A percentile compares a stretch with the other conserved stretches of the same genome.
Evolutionary conservation across 2,797 vertebrate species (phyloP).

Genomic region (Zalophus californianus): DNA sequence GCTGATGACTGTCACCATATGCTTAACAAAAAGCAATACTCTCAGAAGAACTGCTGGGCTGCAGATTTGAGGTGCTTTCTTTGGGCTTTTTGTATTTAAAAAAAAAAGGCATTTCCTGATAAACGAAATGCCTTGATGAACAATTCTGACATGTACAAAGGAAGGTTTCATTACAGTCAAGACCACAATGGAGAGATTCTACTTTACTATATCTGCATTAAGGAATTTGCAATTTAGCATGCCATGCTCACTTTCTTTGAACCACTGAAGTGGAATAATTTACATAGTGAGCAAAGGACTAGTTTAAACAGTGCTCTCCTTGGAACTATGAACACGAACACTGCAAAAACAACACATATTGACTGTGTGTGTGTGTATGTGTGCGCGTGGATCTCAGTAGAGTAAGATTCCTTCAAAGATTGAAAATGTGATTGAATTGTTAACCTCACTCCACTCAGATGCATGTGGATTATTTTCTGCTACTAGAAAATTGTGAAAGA

Average conservation of each 20-base stretch:
- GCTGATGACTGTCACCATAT: background rate
- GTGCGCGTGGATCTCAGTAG: background rate
- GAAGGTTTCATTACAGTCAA: background rate
- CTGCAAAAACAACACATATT: background rate
- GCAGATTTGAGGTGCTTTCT: background rate
- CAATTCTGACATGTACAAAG: background rate
- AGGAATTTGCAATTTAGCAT: constrained; percentile 43
- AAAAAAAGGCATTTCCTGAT: background rate
- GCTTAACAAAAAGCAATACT: background rate
- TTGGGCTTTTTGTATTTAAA: background rate
- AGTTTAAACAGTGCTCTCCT: background rate
- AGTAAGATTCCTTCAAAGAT: background rate
- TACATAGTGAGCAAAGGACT: background rate
- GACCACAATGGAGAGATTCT: background rate
- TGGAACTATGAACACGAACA: background rate
- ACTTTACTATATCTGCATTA: constrained; percentile 1
- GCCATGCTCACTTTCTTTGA: constrained; percentile 23
- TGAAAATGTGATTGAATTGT: constrained; percentile 53
- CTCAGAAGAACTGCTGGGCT: background rate
- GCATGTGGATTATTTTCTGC: constrained; percentile 47
- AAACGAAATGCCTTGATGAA: background rate
- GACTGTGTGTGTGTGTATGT: background rate
- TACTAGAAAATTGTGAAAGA: constrained; percentile 35
- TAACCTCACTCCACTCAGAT: constrained; percentile 37
- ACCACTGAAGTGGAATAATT: constrained; percentile 13